phyloP scores from a whole-genome alignment of 1,140 invertebrate genomes.

The Brachionus manjavacas region DNA sequence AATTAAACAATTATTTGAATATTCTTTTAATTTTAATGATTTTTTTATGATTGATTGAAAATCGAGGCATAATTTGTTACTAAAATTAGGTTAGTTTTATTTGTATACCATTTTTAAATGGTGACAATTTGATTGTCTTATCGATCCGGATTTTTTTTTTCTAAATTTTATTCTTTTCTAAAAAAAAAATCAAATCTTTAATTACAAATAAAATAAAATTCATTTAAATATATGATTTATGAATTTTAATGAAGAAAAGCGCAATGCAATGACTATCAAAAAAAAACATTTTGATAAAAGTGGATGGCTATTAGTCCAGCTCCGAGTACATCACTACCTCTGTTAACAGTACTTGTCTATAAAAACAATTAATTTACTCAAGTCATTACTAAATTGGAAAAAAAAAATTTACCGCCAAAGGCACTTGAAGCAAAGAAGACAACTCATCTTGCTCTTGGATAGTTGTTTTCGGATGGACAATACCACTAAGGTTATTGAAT shows the following conservation, averaged over 20 bases:
- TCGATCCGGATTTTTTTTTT: too few relatives aligned
- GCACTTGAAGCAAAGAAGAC: constrained; percentile 92
- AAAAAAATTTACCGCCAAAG: constrained; percentile 67
- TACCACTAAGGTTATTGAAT: constrained; percentile 89
- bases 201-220: too few relatives aligned
- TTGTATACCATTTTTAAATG: background rate
- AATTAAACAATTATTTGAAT: background rate
- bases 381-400: background rate
- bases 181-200: too few relatives aligned
- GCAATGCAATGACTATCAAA: too few relatives aligned
- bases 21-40: background rate
- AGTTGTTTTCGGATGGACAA: constrained; percentile 87
- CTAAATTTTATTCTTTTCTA: too few relatives aligned
- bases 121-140: background rate
- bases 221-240: too few relatives aligned
- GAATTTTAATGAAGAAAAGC: too few relatives aligned
- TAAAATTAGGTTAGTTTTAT: background rate
- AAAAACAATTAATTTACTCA: constrained; percentile 44
- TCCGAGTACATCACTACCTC: constrained; percentile 89
- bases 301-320: constrained; percentile 94
- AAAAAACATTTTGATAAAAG: too few relatives aligned
- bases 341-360: constrained; percentile 88
- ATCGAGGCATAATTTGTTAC: background rate
- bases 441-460: constrained; percentile 92
- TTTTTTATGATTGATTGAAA: background rate